Conservation (phyloP, 1,140 invertebrate species). For the Calycopis cecrops region DNA sequence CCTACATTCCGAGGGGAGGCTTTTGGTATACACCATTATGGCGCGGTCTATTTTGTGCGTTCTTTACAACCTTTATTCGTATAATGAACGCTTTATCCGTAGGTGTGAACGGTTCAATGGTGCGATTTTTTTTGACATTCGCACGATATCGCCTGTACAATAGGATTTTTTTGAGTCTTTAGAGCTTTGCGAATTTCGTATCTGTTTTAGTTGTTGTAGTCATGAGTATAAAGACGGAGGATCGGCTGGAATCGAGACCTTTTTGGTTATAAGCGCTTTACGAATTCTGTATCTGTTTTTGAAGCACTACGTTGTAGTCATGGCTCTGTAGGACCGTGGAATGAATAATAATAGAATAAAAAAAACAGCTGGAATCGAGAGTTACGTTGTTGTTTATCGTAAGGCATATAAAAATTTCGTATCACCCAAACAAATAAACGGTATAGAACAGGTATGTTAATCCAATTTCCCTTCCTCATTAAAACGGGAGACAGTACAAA, state of each 20-base stretch:
- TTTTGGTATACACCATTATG: constrained; percentile 63
- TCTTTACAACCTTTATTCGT: constrained; percentile 59
- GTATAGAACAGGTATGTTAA: no score
- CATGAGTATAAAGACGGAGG: no score
- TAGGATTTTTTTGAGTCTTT: constrained; percentile 13
- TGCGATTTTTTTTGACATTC: constrained; percentile 37
- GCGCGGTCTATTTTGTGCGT: constrained; percentile 55
- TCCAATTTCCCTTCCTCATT: no score
- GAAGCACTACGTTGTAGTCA: not conserved
- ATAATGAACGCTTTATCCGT: constrained; percentile 68
- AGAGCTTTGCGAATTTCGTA: constrained; percentile 9
- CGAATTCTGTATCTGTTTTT: constrained; percentile 13
- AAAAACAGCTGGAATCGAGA: no score
- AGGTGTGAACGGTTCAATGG: constrained; percentile 62
- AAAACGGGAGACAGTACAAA: no score
- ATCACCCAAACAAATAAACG: no score
- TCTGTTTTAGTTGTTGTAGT: constrained; percentile 14
- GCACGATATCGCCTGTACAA: constrained; percentile 16
- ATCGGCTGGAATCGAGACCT: no score
- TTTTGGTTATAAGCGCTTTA: constrained; percentile 12
- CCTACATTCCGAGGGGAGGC: constrained; percentile 59
- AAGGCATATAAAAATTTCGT: no score
- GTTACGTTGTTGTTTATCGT: no score
- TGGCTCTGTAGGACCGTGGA: no score
- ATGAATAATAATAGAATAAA: no score